These are phyloP conservation scores for Lepilemur ruficaudatus DNA, from an alignment of 2,797 vertebrate species.

Conservation along the genomic window DNA sequence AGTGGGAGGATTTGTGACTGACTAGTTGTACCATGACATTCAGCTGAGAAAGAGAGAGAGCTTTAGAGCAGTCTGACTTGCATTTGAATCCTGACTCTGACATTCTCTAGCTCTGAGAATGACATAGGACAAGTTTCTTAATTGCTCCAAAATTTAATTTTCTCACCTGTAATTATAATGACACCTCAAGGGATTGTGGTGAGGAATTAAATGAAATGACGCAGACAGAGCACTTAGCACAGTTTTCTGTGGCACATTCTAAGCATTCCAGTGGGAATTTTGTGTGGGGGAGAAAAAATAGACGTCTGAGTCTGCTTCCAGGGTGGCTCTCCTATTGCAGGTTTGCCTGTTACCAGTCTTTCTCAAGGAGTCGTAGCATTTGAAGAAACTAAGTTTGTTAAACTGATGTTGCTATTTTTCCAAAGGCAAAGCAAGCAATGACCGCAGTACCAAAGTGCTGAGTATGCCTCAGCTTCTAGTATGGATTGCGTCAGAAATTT, in stretches of 20 bases:
- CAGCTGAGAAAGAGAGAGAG: neutral
- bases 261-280: neutral
- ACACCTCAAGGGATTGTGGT: neutral
- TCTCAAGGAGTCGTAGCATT: neutral
- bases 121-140: neutral
- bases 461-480: neutral
- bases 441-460: neutral
- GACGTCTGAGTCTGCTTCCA: neutral
- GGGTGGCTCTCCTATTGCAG: neutral
- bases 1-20: neutral
- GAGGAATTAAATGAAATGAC: neutral
- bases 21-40: too few relatives aligned
- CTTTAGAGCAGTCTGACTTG: neutral
- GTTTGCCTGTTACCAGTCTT: neutral
- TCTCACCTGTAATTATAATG: neutral
- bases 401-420: neutral
- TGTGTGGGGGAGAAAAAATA: neutral
- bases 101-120: neutral
- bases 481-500: neutral
- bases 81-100: neutral
- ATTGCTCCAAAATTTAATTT: neutral
- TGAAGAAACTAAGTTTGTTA: neutral
- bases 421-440: neutral
- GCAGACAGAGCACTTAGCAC: neutral
- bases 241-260: neutral